A percentile compares a stretch with the other conserved stretches of the same genome.
phyloP scores from a whole-genome alignment of 2,113 vertebrate genomes.

The Murina feae region DNA sequence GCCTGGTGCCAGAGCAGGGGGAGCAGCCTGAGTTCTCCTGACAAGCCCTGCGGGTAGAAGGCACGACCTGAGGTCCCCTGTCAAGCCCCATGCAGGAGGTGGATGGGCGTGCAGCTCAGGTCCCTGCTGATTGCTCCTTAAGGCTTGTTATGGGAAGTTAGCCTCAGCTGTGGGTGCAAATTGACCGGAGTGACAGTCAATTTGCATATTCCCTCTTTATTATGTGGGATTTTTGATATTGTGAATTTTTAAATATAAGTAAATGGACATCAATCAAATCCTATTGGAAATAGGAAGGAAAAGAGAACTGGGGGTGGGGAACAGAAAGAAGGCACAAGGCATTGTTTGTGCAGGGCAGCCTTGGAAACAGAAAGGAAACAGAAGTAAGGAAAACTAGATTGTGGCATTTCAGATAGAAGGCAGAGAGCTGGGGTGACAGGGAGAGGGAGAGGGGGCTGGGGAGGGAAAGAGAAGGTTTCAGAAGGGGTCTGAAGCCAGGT shows the following conservation, averaged over 20 bases:
- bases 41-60: no score
- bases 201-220: no score
- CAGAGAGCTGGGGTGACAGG: background rate
- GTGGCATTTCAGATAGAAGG: background rate
- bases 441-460: no score
- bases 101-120: no score
- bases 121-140: no score
- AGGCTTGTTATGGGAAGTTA: no score
- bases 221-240: constrained; percentile 27
- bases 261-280: background rate
- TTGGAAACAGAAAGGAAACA: background rate
- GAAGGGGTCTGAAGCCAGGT: background rate
- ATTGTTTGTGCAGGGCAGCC: background rate
- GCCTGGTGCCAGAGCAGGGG: no score
- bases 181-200: no score
- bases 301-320: background rate
- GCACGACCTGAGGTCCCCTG: no score
- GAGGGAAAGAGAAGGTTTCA: background rate
- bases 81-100: no score
- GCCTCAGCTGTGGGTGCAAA: no score
- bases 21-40: no score
- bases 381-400: background rate
- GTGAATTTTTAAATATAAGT: background rate
- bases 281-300: background rate
- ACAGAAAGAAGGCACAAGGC: background rate